These are phyloP conservation scores for Parus major DNA, from an alignment of 2,113 vertebrate genomes.

Conservation along the genomic window DNA sequence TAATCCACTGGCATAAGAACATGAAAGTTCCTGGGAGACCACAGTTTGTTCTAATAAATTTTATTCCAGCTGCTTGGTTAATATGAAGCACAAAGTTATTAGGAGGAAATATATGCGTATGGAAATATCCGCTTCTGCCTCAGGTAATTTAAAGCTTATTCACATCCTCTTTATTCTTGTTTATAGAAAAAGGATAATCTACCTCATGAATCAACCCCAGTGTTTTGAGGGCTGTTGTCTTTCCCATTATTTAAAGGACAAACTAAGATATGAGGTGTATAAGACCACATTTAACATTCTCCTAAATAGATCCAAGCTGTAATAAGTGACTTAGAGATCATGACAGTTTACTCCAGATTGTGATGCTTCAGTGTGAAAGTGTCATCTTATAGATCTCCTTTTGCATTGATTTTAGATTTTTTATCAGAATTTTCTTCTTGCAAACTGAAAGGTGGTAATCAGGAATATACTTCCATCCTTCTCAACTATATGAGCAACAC, in stretches of 20 bases:
- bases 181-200: not conserved
- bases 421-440: not conserved
- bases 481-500: not conserved
- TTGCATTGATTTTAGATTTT: not conserved
- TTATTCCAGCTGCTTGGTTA: not conserved
- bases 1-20: not conserved
- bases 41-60: not conserved
- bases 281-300: not conserved
- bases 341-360: not conserved
- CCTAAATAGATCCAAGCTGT: not conserved
- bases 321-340: not conserved
- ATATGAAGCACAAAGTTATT: not conserved
- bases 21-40: not conserved
- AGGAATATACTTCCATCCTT: not conserved
- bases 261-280: not conserved
- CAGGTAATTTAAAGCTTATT: not conserved
- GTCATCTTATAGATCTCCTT: not conserved
- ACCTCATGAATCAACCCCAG: not conserved
- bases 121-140: not conserved
- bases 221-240: not conserved
- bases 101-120: not conserved
- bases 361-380: not conserved
- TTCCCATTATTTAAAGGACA: not conserved
- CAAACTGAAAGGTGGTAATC: not conserved
- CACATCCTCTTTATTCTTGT: not conserved